Percentiles rank a stretch among this genome's conserved stretches.
Evolutionary conservation across 2,888 invertebrate genomes (phyloP).

Genomic region (Perizoma flavofasciatum): DNA sequence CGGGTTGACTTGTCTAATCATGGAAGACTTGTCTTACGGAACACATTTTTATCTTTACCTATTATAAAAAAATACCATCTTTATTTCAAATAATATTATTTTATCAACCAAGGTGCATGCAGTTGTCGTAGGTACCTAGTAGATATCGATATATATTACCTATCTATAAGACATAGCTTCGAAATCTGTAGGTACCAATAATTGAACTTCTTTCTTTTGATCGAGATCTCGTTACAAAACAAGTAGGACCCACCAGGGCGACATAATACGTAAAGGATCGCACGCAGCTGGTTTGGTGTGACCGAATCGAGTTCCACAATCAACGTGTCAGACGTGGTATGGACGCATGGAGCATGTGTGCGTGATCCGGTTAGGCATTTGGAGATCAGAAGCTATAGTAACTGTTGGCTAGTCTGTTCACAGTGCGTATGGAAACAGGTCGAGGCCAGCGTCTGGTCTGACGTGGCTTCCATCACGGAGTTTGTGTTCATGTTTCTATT

Average conservation of each 20-base stretch:
- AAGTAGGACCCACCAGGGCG: constrained; percentile 34
- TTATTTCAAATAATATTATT: too few relatives aligned
- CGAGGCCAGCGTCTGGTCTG: constrained; percentile 47
- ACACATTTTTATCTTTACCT: too few relatives aligned
- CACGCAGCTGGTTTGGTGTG: constrained; percentile 39
- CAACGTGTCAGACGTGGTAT: constrained; percentile 11
- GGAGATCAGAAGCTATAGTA: constrained; percentile 22
- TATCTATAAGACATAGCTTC: too few relatives aligned
- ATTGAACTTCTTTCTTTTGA: too few relatives aligned
- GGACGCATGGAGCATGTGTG: constrained; percentile 35
- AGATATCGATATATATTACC: too few relatives aligned
- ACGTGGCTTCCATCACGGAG: constrained; percentile 23
- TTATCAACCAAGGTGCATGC: too few relatives aligned
- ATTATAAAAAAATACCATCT: too few relatives aligned
- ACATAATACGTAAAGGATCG: constrained; percentile 30
- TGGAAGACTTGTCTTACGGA: too few relatives aligned
- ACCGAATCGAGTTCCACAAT: constrained; percentile 48
- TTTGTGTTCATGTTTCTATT: constrained; percentile 11
- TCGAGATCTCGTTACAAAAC: constrained; percentile 30
- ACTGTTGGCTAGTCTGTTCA: constrained; percentile 21
- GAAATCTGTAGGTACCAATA: too few relatives aligned
- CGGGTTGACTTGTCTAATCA: too few relatives aligned
- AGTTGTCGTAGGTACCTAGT: too few relatives aligned
- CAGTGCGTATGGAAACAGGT: constrained; percentile 46
- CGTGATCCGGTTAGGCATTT: constrained; percentile 57